Evolutionary conservation across 2,888 invertebrate species (phyloP), one percentile per base, ranked within the genome.

Genomic region (Hymenopus coronatus): DNA sequence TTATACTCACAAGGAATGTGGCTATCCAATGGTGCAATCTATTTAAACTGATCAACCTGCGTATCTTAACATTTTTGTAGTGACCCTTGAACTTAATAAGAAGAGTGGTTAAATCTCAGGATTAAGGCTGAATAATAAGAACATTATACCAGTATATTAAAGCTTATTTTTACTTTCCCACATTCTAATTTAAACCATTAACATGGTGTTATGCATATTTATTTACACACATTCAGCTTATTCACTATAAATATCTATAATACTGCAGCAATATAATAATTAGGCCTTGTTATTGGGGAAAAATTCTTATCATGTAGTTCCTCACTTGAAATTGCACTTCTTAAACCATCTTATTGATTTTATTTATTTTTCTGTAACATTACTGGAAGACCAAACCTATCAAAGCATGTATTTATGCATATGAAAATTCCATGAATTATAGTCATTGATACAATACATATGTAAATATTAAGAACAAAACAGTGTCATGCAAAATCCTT

Each of bases 261-360:
- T 90, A 90, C 89, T 90, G 89, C 84, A 90, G 89, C 89, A 90
- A 88, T 85, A 70, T 85, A 89, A 87, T 87, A 87, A 70, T 90
- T 90, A 89, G 89, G 90, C 89, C 90, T 88, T 89, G 83, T 89
- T 89, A 88, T 81, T 88, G 81, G 83, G 54, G 81, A 84, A 88
- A 85, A 90, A 70, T 30, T 85, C 33, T 84, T 20, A 8, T 87
- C 25, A 20, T 84, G 70, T 81, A 83, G 40, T 83, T 83, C 84
- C 46, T 82, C 40, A 54, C 54, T 88, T 81, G 87, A 83, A 89
- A 90, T 89, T 88, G 88, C 89, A 90, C 89, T 89, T 89, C 28
- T 88, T 14, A 30, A 33, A 83, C 82, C 82, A 33, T 70, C 54
- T 70, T 89, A 27, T 46, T 88, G 25, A 70, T 70, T 70, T 70